Conservation (phyloP, 2,113 vertebrate species). For the Nesogale talazaci region DNA sequence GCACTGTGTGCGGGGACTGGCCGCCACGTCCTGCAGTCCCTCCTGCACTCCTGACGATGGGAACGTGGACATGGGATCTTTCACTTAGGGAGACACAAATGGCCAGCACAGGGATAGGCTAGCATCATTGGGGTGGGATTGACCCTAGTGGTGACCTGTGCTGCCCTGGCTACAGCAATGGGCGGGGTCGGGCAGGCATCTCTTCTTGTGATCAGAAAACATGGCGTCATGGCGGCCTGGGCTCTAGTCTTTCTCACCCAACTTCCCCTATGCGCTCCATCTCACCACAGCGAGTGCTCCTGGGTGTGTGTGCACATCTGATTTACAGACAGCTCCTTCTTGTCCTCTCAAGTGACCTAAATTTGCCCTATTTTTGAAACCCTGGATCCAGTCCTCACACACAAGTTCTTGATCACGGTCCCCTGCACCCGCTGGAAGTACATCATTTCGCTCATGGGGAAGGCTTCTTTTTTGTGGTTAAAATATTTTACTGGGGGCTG, state of each 20-base stretch:
- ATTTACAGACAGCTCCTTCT: no score
- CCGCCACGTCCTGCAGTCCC: not conserved
- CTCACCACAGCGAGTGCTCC: not conserved
- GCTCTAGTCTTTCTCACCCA: not conserved
- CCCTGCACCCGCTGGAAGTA: no score
- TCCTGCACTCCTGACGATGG: not conserved
- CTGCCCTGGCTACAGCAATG: not conserved
- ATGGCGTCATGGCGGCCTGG: not conserved
- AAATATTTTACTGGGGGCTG: no score
- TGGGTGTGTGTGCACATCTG: no score
- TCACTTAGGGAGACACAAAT: not conserved
- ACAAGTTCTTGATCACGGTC: no score
- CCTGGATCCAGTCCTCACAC: no score
- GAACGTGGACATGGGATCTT: not conserved
- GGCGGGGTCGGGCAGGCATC: not conserved
- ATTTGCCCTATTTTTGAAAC: no score
- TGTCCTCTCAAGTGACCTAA: no score
- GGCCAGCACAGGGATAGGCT: not conserved
- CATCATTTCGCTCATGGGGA: no score
- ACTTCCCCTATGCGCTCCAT: not conserved
- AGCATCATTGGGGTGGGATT: not conserved
- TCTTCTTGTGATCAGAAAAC: not conserved
- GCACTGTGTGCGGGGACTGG: not conserved
- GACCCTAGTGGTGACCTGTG: not conserved
- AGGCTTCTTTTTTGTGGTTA: no score